A percentile compares a stretch with the other conserved stretches of the same genome.
These are phyloP conservation scores for Picus viridis DNA, from an alignment of 2,797 vertebrate genomes.

Conservation along the genomic window DNA sequence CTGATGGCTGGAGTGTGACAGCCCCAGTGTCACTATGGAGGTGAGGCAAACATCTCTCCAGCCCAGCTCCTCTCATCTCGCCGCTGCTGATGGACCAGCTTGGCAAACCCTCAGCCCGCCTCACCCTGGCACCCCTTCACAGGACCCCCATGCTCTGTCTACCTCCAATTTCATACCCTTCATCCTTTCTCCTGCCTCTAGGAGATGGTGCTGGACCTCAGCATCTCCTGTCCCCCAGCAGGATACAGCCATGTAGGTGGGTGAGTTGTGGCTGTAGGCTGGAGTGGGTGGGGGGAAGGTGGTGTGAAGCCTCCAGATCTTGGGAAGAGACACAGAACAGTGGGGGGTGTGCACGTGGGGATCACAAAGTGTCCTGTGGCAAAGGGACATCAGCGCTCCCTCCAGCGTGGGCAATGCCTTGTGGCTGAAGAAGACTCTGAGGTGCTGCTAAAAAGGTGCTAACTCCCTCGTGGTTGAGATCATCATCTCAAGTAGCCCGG, in stretches of 20 bases:
- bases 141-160: not conserved
- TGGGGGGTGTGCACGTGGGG: too few species aligned
- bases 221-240: accelerated
- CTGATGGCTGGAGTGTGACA: not conserved
- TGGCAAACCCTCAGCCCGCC: not conserved
- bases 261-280: too few species aligned
- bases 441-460: not conserved
- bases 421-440: not conserved
- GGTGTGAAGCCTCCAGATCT: not conserved
- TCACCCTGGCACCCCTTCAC: accelerated
- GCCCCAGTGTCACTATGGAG: not conserved
- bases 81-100: not conserved
- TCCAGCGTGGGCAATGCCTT: not conserved
- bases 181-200: not conserved
- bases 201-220: not conserved
- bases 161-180: not conserved
- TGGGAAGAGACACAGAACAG: not conserved
- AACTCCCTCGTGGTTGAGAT: not conserved
- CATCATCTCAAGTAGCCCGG: not conserved
- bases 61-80: too few species aligned
- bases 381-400: too few species aligned
- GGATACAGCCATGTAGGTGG: accelerated
- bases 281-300: not conserved
- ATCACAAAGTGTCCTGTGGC: not conserved
- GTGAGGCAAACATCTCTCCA: not conserved